phyloP scores from a whole-genome alignment of 2,797 vertebrate genomes.

The Melanotaenia maccullochi region DNA sequence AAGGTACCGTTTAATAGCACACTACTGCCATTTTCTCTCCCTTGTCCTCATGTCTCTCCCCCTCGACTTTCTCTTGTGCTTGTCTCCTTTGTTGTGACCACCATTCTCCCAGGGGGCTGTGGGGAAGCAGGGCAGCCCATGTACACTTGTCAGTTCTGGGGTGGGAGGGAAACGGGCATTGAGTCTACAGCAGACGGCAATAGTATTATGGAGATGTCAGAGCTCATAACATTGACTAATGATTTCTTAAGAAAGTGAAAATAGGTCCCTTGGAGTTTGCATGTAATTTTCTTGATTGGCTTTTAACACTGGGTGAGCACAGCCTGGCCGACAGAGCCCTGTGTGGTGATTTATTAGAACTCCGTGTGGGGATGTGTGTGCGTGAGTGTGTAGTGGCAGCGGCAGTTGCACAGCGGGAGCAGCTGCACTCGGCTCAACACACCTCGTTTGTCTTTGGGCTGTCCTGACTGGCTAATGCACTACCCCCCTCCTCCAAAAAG shows the following conservation, averaged over 20 bases:
- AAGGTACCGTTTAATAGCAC: not conserved
- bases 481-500: slow-evolving; percentile 55
- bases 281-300: slow-evolving; percentile 98
- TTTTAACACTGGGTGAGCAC: slow-evolving; percentile 91
- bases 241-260: slow-evolving; percentile 88
- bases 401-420: slow-evolving; percentile 90
- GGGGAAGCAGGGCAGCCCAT: slow-evolving; percentile 47
- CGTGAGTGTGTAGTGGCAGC: slow-evolving; percentile 69
- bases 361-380: slow-evolving; percentile 47
- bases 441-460: slow-evolving; percentile 92
- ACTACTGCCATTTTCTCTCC: not conserved
- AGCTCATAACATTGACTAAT: slow-evolving; percentile 87
- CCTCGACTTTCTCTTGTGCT: slow-evolving; percentile 5
- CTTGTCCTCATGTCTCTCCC: not conserved
- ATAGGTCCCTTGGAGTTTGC: slow-evolving; percentile 92
- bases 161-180: slow-evolving; percentile 42
- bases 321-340: slow-evolving; percentile 81
- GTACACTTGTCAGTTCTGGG: slow-evolving; percentile 58
- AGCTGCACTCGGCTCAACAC: slow-evolving; percentile 89
- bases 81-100: slow-evolving; percentile 46
- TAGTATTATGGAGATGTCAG: slow-evolving; percentile 81
- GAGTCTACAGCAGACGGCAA: slow-evolving; percentile 62
- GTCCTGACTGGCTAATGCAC: slow-evolving; percentile 89
- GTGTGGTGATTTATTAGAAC: slow-evolving; percentile 93
- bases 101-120: slow-evolving; percentile 31